These are phyloP conservation scores for Drosophila silvestris DNA, from an alignment of 2,888 invertebrate genomes.

Conservation along the genomic window DNA sequence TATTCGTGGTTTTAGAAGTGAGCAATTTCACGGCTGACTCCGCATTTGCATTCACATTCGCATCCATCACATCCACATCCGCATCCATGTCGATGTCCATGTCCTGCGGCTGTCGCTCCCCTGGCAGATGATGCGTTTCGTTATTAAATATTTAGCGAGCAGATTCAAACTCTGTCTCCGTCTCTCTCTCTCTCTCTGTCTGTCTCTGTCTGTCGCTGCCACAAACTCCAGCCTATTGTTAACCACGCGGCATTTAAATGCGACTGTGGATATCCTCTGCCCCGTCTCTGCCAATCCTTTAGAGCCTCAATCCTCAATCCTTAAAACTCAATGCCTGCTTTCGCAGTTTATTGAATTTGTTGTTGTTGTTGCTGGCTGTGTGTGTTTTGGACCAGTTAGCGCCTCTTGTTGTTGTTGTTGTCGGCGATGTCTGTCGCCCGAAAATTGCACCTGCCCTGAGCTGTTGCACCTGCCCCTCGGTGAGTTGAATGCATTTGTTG, in stretches of 20 bases:
- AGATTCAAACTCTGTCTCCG: neutral
- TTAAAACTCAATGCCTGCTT: slow-evolving; percentile 29
- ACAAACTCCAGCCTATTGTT: neutral
- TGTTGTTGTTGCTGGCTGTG: slow-evolving; percentile 41
- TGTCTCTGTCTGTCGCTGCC: neutral
- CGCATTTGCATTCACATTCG: slow-evolving; percentile 3
- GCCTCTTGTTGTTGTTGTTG: slow-evolving; percentile 28
- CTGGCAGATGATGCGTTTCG: slow-evolving; percentile 66
- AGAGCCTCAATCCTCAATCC: slow-evolving; percentile 13
- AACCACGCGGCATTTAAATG: slow-evolving; percentile 44
- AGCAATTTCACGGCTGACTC: slow-evolving; percentile 46
- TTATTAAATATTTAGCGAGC: slow-evolving; percentile 72
- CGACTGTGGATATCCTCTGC: slow-evolving; percentile 19
- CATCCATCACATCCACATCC: neutral
- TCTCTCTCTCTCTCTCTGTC: neutral
- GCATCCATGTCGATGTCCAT: slow-evolving; percentile 18
- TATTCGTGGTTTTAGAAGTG: slow-evolving; percentile 30
- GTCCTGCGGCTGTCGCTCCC: slow-evolving; percentile 43
- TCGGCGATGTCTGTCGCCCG: slow-evolving; percentile 33
- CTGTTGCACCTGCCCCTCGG: slow-evolving; percentile 71
- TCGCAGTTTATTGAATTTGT: slow-evolving; percentile 55
- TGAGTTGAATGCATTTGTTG: slow-evolving; percentile 47
- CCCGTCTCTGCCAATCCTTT: neutral
- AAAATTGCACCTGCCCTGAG: slow-evolving; percentile 69
- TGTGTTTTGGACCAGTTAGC: slow-evolving; percentile 67